phyloP scores from a whole-genome alignment of 1,140 invertebrate species.

The Oryzaephilus surinamensis region DNA sequence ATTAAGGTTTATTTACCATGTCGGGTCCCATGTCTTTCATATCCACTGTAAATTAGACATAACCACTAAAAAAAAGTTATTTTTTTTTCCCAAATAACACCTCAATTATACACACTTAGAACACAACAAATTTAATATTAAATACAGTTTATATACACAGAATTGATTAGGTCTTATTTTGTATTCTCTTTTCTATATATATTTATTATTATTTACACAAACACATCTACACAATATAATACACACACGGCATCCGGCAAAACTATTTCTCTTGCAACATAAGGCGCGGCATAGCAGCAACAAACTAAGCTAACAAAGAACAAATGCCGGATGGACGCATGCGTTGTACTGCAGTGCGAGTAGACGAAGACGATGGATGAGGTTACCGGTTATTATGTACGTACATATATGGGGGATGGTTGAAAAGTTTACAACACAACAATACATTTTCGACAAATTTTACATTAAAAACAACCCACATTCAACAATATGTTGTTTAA shows the following conservation, averaged over 20 bases:
- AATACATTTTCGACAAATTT: neutral
- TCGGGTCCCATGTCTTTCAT: constrained; percentile 66
- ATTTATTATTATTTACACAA: no score
- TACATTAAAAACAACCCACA: no score
- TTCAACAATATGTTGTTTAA: no score
- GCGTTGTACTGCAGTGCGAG: constrained; percentile 20
- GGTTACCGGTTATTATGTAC: no score
- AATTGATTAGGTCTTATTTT: no score
- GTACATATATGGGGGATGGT: no score
- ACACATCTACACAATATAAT: constrained; percentile 31
- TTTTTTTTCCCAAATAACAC: neutral
- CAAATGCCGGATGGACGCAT: constrained; percentile 12
- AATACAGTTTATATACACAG: no score
- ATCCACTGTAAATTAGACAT: constrained; percentile 37
- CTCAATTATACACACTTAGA: neutral
- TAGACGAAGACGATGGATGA: no score
- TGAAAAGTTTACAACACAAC: no score
- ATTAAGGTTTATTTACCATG: constrained; percentile 60
- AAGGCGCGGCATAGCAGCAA: constrained; percentile 22
- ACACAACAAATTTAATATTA: no score
- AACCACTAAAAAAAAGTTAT: constrained; percentile 4
- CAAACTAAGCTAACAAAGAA: constrained; percentile 28
- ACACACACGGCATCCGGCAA: constrained; percentile 27
- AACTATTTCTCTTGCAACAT: constrained; percentile 19
- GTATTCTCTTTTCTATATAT: no score